Evolutionary conservation across 2,797 vertebrate species (phyloP), one percentile per base, ranked within the genome.

Genomic region (Miichthys miiuy): DNA sequence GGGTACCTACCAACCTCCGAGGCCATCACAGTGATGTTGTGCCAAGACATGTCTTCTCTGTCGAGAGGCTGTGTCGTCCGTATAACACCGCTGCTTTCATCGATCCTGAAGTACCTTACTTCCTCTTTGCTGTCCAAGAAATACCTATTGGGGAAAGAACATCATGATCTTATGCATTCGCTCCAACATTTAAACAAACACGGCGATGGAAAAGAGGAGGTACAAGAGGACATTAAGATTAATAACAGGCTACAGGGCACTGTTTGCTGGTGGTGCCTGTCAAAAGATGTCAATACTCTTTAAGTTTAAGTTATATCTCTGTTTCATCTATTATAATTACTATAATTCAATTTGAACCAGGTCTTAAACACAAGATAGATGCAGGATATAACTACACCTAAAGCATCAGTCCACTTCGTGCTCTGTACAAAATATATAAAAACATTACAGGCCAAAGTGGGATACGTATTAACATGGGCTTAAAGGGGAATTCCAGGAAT

Each of bases 1-100:
- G 87, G 79, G 72, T 92, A 95, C 93, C 94, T 96, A 99, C 98
- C 98, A 90, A 95, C 95, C 94, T 99, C 98, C 90, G 97, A 96
- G 91, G 97, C 98, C 92, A 95, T 93, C 84, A 98, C 97, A 67
- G 97, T 98, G 91, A 99, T 97, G 92, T 99, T 99, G 91, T 97
- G 96, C 97, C 97, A 98, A 1, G 96, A 92, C 52, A 90, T 94
- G 81, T 97, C 96, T 76, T 99, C 98, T 75, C 98, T 95, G 94
- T 99, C 98, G 90, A 99, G 95, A 74, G 93, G 88, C 82, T 95
- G 96, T 55, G 95, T 95, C 3, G 98, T 99, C 85, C 95, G 96
- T 84, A 99, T 96, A 16, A 96, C 94, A 54, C 98, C 98, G n/a
- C 94, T 97, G 87, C 92, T 95, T 81, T 96, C 91, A 57, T 99